Conservation (phyloP, 2,888 invertebrate species). For the Tanytarsus gracilentus region DNA sequence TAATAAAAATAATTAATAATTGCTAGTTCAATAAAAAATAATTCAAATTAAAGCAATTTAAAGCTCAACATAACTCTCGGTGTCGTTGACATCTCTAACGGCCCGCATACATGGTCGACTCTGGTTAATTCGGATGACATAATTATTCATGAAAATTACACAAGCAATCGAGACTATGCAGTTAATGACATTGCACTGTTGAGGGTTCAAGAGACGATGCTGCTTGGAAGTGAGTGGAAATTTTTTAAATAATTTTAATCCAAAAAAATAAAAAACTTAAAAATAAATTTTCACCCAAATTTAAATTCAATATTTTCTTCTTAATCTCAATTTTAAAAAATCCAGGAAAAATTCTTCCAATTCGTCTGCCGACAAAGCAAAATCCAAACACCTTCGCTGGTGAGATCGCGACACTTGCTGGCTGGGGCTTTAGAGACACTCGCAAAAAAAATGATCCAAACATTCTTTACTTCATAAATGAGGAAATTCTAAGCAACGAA, state of each 20-base stretch:
- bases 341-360: background rate
- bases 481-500: background rate
- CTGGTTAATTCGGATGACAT: background rate
- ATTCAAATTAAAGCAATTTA: background rate
- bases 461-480: background rate
- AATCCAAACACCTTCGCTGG: background rate
- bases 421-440: background rate
- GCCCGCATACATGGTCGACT: background rate
- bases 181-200: background rate
- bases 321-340: no score
- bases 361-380: background rate
- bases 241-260: no score
- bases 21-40: background rate
- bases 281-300: no score
- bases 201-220: background rate
- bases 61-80: background rate
- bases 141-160: background rate
- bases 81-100: background rate
- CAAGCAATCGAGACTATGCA: background rate
- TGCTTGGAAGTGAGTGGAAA: background rate
- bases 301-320: no score
- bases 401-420: background rate
- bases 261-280: no score
- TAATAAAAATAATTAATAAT: background rate
- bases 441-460: background rate